These are phyloP conservation scores for Ifrita kowaldi DNA, from an alignment of 2,113 vertebrate genomes.

Conservation along the genomic window DNA sequence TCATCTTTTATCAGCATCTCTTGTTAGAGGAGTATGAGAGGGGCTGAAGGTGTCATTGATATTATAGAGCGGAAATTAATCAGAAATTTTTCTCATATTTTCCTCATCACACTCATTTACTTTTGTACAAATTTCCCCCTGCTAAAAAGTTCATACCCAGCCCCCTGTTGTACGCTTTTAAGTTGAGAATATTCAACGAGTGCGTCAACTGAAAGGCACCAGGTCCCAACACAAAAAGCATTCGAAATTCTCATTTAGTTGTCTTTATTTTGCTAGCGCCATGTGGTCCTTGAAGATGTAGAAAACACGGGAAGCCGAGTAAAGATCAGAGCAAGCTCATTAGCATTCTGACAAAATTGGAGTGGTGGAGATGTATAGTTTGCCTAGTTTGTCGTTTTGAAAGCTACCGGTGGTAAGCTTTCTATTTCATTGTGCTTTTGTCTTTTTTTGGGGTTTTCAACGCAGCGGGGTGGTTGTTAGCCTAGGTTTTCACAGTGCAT, in stretches of 20 bases:
- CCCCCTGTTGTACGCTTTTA: slow-evolving; percentile 88
- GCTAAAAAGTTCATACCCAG: slow-evolving; percentile 85
- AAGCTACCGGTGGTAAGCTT: slow-evolving; percentile 84
- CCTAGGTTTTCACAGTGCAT: slow-evolving; percentile 85
- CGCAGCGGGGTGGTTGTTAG: slow-evolving; percentile 85
- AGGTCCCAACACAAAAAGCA: slow-evolving; percentile 91
- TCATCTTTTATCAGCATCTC: slow-evolving; percentile 95
- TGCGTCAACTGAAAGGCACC: slow-evolving; percentile 90
- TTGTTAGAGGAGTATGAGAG: slow-evolving; percentile 86
- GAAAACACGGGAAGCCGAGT: slow-evolving; percentile 97
- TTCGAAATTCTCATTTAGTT: slow-evolving; percentile 99
- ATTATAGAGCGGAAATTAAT: slow-evolving; percentile 91
- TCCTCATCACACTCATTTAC: slow-evolving; percentile 84
- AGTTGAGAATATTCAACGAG: slow-evolving; percentile 89
- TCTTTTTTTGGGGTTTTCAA: slow-evolving; percentile 83
- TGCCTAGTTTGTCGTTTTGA: slow-evolving; percentile 85
- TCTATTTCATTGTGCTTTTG: slow-evolving; percentile 92
- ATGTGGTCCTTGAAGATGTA: slow-evolving; percentile 99
- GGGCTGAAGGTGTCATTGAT: slow-evolving; percentile 95
- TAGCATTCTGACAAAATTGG: slow-evolving; percentile 96
- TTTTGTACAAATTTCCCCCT: slow-evolving; percentile 82
- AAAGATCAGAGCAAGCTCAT: slow-evolving; percentile 99
- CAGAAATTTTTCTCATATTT: slow-evolving; percentile 90
- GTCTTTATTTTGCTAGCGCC: slow-evolving; percentile 98
- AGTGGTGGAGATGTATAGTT: slow-evolving; percentile 91